Evolutionary conservation across 1,140 invertebrate species (phyloP), one percentile per base, ranked within the genome.

Genomic region (Diorhabda sublineata): DNA sequence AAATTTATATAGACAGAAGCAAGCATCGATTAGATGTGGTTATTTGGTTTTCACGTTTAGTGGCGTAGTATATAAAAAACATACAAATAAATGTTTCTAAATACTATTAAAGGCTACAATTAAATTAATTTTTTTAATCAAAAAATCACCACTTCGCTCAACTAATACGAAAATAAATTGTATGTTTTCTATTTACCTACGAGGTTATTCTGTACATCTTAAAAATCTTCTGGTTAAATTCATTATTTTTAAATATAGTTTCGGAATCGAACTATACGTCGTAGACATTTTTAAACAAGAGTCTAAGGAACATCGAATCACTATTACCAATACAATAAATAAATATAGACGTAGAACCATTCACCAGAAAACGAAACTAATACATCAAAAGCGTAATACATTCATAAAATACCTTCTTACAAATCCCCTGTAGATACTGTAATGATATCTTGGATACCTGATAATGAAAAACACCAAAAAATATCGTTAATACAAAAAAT

Each of bases 361-460:
- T 44, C 43, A 45, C 61, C 61, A 62, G 43, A 62, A 44, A 44
- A 11, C 42, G 45, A 64, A 26, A 64, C 56, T 52, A 56, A 64
- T 67, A 67, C 65, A 67, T 60, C n/a, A 6, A 67, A 67, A 67
- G 65, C 65, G 42, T 60, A 58, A 47, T 58, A 41, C n/a, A 60
- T 67, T 67, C 11, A 47, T 42, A 42, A 65, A 61, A 67, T 67
- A 67, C 66, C 66, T 67, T 67, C 60, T 67, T 45, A 45, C 57
- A 61, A 58, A 67, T 67, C 66, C 59, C 43, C 67, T 59, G 61
- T 63, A 62, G 57, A 42, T 67, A 67, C 65, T 44, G 41, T 44
- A 60, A 60, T 60, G 57, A 67, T 60, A 67, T 67, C 65, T 67
- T 59, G 65, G 58, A 67, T 60, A 67, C 65, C 65, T 67, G 65